Evolutionary conservation across 2,888 invertebrate genomes (phyloP).

Genomic region (Hyles lineata): DNA sequence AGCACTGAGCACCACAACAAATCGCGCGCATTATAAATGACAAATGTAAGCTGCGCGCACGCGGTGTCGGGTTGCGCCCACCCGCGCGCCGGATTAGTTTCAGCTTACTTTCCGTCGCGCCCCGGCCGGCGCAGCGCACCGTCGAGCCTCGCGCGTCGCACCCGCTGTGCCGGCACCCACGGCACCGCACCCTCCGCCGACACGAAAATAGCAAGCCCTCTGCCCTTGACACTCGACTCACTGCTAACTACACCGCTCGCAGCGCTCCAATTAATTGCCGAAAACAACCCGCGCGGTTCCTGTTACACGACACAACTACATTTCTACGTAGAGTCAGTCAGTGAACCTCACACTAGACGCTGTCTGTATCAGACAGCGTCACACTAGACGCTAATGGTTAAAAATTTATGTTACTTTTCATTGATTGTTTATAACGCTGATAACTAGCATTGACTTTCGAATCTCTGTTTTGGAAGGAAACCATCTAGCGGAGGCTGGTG

Average conservation of each 20-base stretch:
- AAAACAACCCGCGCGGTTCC: background rate
- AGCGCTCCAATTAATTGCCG: conserved; percentile 17
- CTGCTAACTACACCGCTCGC: conserved; percentile 66
- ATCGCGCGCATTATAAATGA: conserved; percentile 85
- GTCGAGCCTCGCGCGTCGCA: conserved; percentile 52
- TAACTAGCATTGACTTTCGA: background rate
- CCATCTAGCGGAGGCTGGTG: background rate
- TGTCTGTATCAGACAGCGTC: too few species aligned
- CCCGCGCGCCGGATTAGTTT: conserved; percentile 81
- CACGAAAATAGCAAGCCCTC: conserved; percentile 71
- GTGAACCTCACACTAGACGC: background rate
- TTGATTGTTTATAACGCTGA: background rate
- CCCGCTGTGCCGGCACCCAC: conserved; percentile 39
- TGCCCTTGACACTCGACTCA: conserved; percentile 69
- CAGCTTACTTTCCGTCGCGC: conserved; percentile 76
- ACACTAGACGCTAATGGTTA: background rate
- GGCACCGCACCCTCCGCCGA: conserved; percentile 2
- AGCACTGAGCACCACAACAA: conserved; percentile 73
- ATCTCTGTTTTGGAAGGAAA: background rate
- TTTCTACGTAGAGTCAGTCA: background rate
- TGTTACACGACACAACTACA: background rate
- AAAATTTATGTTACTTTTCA: background rate
- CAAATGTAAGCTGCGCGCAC: conserved; percentile 81
- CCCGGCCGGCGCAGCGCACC: background rate
- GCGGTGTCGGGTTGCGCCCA: conserved; percentile 82